Base-by-base conservation (phyloP, 2,113 vertebrate species). In the Prionailurus viverrinus region DNA sequence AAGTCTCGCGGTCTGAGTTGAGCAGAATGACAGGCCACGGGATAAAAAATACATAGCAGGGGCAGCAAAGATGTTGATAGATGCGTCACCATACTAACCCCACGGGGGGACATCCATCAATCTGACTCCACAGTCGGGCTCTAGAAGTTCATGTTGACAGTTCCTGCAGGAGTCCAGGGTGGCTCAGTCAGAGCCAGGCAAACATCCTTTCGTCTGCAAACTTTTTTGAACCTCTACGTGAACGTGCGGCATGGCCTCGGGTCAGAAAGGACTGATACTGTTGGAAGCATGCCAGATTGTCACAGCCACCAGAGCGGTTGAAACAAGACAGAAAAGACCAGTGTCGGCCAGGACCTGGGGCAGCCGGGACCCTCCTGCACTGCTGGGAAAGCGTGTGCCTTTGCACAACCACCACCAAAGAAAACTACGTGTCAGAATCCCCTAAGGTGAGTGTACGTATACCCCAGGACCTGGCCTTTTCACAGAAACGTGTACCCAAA, bases 381-480 rank as follows among this genome's bases (percentile, higher is more conserved):
- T 39, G 19, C 4, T 12, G 29, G 76, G 36, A 15, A 27, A 13
- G 23, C 5, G 5, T 36, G 7, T 55, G 41, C 1, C 1, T 71
- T 79, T 78, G 23, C 25, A 39, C 7, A 25, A 19, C 18, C 12
- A 82, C 27, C 45, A 21, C 76, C 16, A 33, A 66, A 58, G 58
- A 66, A 86, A 74, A 31, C 0, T 4, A 4, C 10, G 4, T n/a
- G 16, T 55, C 53, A 16, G 45, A 23, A 11, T 65, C 29, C 23
- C 3, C 45, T 27, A 25, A 61, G 55, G 68, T 4, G 27, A 25
- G 45, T 3, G 4, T 0, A 23, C 16, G 1, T 27, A 29, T 2
- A n/a, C 15, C 31, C 27, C 21, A 21, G 51, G 31, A 25, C 73
- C 27, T 21, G 6, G 16, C 18, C 21, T n/a, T 45, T 48, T 66